These are phyloP conservation scores for Cephalopholis sonnerati DNA, from an alignment of 2,113 vertebrate genomes.

Conservation along the genomic window DNA sequence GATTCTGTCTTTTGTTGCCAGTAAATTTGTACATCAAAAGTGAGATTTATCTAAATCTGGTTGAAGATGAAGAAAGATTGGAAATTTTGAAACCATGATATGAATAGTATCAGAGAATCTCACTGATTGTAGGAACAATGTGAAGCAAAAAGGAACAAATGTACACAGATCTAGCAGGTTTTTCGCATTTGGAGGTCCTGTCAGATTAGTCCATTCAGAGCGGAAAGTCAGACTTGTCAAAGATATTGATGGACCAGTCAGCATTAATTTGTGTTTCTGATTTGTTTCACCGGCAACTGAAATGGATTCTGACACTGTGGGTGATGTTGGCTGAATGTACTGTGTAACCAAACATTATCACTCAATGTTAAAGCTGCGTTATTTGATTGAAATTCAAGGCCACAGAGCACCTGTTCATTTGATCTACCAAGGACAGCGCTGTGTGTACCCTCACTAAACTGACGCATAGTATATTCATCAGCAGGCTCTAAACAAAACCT, in stretches of 20 bases:
- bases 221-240: slow-evolving; percentile 46
- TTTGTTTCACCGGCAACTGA: slow-evolving; percentile 11
- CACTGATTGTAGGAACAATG: background rate
- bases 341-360: slow-evolving; percentile 10
- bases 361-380: slow-evolving; percentile 31
- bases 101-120: background rate
- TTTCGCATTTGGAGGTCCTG: slow-evolving; percentile 6
- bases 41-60: background rate
- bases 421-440: slow-evolving; percentile 30
- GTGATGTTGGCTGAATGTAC: slow-evolving; percentile 16
- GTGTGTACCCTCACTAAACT: slow-evolving; percentile 19
- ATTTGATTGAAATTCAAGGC: slow-evolving; percentile 49
- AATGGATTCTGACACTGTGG: slow-evolving; percentile 38
- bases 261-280: slow-evolving; percentile 21
- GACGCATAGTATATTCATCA: slow-evolving; percentile 38
- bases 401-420: slow-evolving; percentile 25
- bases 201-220: background rate
- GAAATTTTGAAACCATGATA: background rate
- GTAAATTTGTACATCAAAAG: background rate
- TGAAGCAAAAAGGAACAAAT: background rate
- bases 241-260: slow-evolving; percentile 57
- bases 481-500: slow-evolving; percentile 44
- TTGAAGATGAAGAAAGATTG: background rate
- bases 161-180: slow-evolving; percentile 10
- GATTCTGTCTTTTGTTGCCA: background rate